Evolutionary conservation across 2,113 vertebrate genomes (phyloP).

Genomic region (Acinonyx jubatus): DNA sequence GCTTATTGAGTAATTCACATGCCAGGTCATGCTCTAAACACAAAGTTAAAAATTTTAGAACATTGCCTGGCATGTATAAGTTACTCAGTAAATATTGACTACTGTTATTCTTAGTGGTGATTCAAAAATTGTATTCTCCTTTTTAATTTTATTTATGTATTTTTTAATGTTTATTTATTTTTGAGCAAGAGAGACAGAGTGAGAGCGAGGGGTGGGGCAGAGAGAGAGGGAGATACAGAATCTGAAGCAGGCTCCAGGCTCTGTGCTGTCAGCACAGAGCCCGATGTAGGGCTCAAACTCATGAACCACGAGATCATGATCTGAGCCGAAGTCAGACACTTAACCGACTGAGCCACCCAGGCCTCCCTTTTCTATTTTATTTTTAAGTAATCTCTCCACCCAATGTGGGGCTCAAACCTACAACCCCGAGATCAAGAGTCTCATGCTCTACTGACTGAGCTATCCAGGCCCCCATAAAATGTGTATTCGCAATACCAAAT

Average conservation of each 20-base stretch:
- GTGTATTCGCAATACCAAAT: neutral
- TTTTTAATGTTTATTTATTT: no score
- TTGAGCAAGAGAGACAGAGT: no score
- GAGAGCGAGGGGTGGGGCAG: no score
- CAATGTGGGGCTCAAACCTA: neutral
- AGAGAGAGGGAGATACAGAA: no score
- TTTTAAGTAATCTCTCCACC: neutral
- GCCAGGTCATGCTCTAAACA: neutral
- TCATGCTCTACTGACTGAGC: neutral
- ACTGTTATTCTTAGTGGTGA: neutral
- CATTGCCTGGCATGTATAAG: neutral
- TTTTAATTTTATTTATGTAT: neutral
- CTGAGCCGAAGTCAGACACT: no score
- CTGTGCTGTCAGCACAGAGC: no score
- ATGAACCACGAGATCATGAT: no score
- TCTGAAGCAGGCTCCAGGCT: no score
- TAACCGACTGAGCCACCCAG: no score
- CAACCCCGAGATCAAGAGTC: neutral
- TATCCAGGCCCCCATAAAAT: neutral
- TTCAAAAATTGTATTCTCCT: neutral
- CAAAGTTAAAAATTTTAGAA: neutral
- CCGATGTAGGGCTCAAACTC: no score
- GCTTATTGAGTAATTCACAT: neutral
- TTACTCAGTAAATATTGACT: neutral
- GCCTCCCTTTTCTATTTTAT: neutral